Base-by-base conservation (phyloP, 2,113 vertebrate species). In the Pterophyllum scalare region DNA sequence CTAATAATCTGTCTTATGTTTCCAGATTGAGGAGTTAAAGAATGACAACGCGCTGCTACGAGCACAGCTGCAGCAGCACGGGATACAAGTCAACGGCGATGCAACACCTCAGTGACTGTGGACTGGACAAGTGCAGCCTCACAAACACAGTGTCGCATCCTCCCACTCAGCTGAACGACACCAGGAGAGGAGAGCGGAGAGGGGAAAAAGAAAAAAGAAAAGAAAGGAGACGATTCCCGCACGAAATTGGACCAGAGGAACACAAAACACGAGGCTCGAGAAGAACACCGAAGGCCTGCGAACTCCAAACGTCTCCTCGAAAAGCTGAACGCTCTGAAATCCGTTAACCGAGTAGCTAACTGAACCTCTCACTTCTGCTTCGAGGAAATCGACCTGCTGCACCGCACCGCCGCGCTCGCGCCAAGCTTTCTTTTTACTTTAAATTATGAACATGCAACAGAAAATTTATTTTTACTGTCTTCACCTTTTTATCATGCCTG, bases 21-120 rank as follows among this genome's bases (percentile, higher is more conserved):
- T 57, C 7, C 92, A 98, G 97, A 96, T 98, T 0, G 97, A 98
- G 87, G 97, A 98, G 59, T 94, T 98, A 86, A 98, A 98, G 94
- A 97, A 97, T 0, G 97, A 98, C 81, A 98, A 98, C 0, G 96
- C 97, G 6, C 93, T 98, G 79, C 96, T 98, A n/a, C 95, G 97
- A 35, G 96, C 97, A 1, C 97, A 98, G 95, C 94, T 98, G 38
- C 97, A 98, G 93, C 97, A 98, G 92, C 97, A 97, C 54, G 97
- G 96, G 82, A 94, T 98, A 46, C 97, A 98, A 89, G 78, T 97
- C 59, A 96, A 96, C 56, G 97, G 97, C 14, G 97, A 97, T 17
- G 74, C 94, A 0, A 77, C 96, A 2, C 91, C 97, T 11, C 97
- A 97, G 95, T 98, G 96, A 96, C 54, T 6, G 78, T 52, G 62